Base-by-base conservation (phyloP, 2,113 vertebrate genomes). In the Bos indicus region DNA sequence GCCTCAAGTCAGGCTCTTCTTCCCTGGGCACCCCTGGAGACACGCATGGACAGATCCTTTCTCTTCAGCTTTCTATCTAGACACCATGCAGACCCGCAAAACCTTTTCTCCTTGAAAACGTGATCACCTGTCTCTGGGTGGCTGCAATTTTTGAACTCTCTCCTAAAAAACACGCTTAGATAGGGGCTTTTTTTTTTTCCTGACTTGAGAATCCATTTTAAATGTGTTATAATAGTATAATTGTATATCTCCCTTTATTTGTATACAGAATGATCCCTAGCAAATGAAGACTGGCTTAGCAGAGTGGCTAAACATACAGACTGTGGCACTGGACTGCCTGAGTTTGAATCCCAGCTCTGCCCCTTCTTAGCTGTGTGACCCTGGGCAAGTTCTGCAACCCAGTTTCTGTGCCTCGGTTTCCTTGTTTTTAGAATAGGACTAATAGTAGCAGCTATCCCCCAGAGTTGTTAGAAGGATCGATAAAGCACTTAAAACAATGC, bases 1-100 rank as follows among this genome's bases (percentile, higher is more conserved):
- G 21, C 43, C 60, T 97, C n/a, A 33, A 84, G 14, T 88, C 4
- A 15, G 71, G 14, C 92, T 95, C 52, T 60, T 89, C 43, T 62
- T 83, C 60, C 51, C 30, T 46, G 57, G 52, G 81, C 43, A 84
- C 94, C 92, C 90, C 96, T 92, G 94, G 92, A 96, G 95, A 97
- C 64, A 78, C 15, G 33, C 23, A 36, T 0, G 1, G 59, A 78
- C 90, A 88, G 17, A 89, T 85, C 95, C 43, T 88, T 91, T 97
- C 81, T 91, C 77, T 52, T 95, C 8, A 4, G 51, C 67, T 88
- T 36, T 94, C 54, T 10, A 71, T 97, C 97, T 90, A 93, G 91
- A 96, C 74, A 78, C 59, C 54, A 52, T 48, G 82, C 67, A 94
- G 85, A 86, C 59, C n/a, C 83, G 74, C 46, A 86, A 7, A 94